These are phyloP conservation scores for Drosophila bunnanda DNA, from an alignment of 2,888 invertebrate genomes.

Conservation along the genomic window DNA sequence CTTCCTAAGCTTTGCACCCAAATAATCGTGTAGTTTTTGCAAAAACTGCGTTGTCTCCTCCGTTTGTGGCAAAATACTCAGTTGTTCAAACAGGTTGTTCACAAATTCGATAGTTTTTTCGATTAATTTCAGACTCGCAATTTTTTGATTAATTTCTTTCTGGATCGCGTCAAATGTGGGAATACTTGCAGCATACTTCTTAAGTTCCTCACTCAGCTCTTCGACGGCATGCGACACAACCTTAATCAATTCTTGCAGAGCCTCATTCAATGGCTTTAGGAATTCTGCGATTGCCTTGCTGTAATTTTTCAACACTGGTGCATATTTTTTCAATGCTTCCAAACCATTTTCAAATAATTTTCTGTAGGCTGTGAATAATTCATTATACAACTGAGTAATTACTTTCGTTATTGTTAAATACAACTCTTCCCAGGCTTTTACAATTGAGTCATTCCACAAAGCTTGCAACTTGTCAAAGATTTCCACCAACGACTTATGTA, in stretches of 20 bases:
- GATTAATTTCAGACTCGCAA: constrained; percentile 85
- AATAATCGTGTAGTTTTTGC: constrained; percentile 87
- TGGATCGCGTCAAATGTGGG: constrained; percentile 83
- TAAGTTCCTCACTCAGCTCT: constrained; percentile 71
- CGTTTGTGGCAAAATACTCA: constrained; percentile 87
- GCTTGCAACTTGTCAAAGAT: constrained; percentile 82
- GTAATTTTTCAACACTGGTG: constrained; percentile 80
- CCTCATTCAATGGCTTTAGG: constrained; percentile 81
- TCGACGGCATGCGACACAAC: constrained; percentile 77
- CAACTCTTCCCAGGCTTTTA: constrained; percentile 83
- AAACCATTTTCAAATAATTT: constrained; percentile 59
- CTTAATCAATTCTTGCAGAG: constrained; percentile 84
- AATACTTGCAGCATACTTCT: constrained; percentile 86
- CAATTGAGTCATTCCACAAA: constrained; percentile 84
- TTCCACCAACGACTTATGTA: constrained; percentile 83
- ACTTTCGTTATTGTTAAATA: constrained; percentile 58
- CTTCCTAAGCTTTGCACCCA: constrained; percentile 88
- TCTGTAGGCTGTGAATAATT: constrained; percentile 62
- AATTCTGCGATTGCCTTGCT: constrained; percentile 83
- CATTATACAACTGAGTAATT: constrained; percentile 68
- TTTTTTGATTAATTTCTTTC: constrained; percentile 62
- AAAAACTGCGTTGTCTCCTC: constrained; percentile 88
- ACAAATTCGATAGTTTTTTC: constrained; percentile 86
- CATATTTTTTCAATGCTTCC: constrained; percentile 78
- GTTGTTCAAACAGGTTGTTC: constrained; percentile 86